These are phyloP conservation scores for Carassius auratus DNA, from an alignment of 2,113 vertebrate species.

Conservation along the genomic window DNA sequence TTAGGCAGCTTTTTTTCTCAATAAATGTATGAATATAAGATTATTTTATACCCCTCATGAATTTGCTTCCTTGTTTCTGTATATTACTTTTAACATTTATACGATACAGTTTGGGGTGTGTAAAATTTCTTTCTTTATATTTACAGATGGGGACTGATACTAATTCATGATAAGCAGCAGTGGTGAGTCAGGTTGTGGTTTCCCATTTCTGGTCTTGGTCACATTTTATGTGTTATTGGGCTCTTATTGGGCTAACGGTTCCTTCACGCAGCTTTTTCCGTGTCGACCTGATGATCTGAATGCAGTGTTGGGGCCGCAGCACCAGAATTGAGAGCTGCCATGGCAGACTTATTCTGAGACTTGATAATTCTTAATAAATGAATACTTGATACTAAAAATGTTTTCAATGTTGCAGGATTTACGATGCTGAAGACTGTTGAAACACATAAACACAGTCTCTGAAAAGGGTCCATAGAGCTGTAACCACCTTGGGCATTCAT, in stretches of 20 bases:
- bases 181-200: constrained; percentile 19
- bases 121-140: background rate
- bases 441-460: too few relatives aligned
- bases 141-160: constrained; percentile 39
- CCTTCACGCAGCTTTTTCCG: background rate
- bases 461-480: too few relatives aligned
- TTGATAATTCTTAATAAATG: too few relatives aligned
- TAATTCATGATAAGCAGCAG: constrained; percentile 12
- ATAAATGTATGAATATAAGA: too few relatives aligned
- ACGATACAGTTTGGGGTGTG: background rate
- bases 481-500: background rate
- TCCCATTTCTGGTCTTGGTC: background rate
- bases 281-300: background rate
- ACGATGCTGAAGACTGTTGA: too few relatives aligned
- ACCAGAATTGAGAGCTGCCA: background rate
- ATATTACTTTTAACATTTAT: background rate
- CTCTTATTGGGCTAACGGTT: background rate
- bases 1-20: background rate
- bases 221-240: too few relatives aligned
- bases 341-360: too few relatives aligned
- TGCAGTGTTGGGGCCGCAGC: background rate
- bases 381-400: too few relatives aligned
- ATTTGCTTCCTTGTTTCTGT: background rate
- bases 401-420: too few relatives aligned
- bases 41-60: background rate